Evolutionary conservation across 2,888 invertebrate genomes (phyloP), one percentile per base, ranked within the genome.

Genomic region (Boloria euphrosyne): DNA sequence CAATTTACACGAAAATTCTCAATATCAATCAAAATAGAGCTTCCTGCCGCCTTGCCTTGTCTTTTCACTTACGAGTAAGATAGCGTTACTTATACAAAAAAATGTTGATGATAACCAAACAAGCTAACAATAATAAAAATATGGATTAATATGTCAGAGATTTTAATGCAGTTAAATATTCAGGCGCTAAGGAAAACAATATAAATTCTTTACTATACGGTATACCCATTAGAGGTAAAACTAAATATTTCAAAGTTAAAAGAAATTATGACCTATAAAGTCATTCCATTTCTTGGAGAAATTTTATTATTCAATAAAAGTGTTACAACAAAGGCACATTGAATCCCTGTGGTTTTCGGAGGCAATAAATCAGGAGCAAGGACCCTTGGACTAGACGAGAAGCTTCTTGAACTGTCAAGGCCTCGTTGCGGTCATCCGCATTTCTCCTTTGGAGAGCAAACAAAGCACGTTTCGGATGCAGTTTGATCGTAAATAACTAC

Each of bases 241-340:
- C 70, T 72, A 74, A 76, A 68, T 78, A 78, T 62, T 63, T 66
- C 77, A 75, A 77, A 78, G 79, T 80, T 79, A 87, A 83, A 77
- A 75, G 74, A 76, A 88, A 89, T 90, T 87, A 90, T 86, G 86
- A 86, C 84, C 90, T 89, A 89, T 90, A 91, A 91, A 90, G 80
- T 81, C 77, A 79, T 85, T 85, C 80, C 88, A 89, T 90, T 89
- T 89, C 86, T 86, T 81, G 82, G 81, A 85, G 87, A 87, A 84
- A 82, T 89, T 90, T 91, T 91, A 92, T 91, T 90, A 85, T 91
- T 87, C 90, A 90, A 91, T 91, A 92, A 92, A 91, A 87, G 78
- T 77, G 79, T 83, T 78, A 79, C 83, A 88, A 90, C 90, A 92
- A 90, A 90, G 89, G 89, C 85, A 85, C 87, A 88, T 90, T 87